These are phyloP conservation scores for Actenoides lindsayi DNA, from an alignment of 2,113 vertebrate species.

Conservation along the genomic window DNA sequence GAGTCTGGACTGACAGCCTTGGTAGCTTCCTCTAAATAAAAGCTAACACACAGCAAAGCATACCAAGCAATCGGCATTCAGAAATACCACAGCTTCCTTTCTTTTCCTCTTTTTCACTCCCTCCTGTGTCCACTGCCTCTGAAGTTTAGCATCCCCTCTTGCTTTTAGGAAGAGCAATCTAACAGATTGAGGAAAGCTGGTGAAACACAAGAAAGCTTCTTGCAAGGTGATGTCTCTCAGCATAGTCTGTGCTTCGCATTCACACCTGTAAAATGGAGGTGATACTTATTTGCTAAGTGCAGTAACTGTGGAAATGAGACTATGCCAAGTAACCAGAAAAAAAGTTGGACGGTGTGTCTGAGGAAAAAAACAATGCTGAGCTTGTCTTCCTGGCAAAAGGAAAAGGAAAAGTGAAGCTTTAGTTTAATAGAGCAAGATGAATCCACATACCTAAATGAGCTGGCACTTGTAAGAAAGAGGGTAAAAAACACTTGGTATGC, in stretches of 20 bases:
- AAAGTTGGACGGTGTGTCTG: neutral
- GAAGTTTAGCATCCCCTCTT: neutral
- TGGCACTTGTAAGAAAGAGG: neutral
- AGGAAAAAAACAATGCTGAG: neutral
- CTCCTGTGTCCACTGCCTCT: neutral
- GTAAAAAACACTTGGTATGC: neutral
- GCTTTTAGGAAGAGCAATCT: neutral
- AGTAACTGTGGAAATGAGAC: neutral
- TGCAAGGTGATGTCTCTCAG: neutral
- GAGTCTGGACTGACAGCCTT: neutral
- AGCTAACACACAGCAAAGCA: neutral
- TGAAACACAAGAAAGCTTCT: neutral
- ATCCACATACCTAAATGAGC: neutral
- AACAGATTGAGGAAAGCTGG: neutral
- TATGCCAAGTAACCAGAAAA: neutral
- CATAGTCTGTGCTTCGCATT: neutral
- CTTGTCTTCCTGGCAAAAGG: neutral
- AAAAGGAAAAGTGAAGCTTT: neutral
- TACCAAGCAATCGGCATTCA: neutral
- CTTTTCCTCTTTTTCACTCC: neutral
- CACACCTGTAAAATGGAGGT: neutral
- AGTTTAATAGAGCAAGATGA: neutral
- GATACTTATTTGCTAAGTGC: neutral
- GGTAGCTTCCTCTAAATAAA: neutral
- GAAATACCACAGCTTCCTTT: neutral